Evolutionary conservation across 2,113 vertebrate genomes (phyloP), one percentile per base, ranked within the genome.

Genomic region (Shinisaurus crocodilurus): DNA sequence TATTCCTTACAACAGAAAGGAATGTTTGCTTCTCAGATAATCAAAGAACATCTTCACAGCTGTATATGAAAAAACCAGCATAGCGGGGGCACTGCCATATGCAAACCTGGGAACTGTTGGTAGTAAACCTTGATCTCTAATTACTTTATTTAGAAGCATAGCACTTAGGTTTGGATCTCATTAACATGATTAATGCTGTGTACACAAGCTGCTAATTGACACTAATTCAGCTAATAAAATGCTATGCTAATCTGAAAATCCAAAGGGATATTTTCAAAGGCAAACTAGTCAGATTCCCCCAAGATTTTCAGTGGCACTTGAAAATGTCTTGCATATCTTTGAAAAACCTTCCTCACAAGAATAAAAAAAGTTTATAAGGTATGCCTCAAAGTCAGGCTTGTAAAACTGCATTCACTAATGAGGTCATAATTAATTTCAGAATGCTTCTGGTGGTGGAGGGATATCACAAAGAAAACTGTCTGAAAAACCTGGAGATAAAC

Each of bases 201-300:
- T 65, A 50, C 5, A 1, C 34, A 60, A 5, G 81, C 75, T 82
- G 69, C 40, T 23, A 88, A 74, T 54, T 37, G 0, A 7, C 25
- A 74, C 2, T 40, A 54, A 84, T 86, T 88, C 92, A 10, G 77
- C 54, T 87, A 50, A n/a, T 57, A 54, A 85, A 87, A 90, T 86
- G 3, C 2, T 54, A 1, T 6, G 13, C 27, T 86, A 92, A 87
- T 84, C 87, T 74, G 1, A 57, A n/a, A 79, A 82, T 81, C 86
- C 32, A 29, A 18, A 29, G 2, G 18, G 43, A 27, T 3, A 25
- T 32, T 86, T 96, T 43, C 90, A 89, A 91, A 57, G 16, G 2
- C 69, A 1, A 81, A 7, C 23, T 89, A 69, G 75, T 40, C 18
- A 37, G 90, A 82, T 88, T 90, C 48, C 3, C 75, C 18, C 34